phyloP scores from a whole-genome alignment of 2,888 invertebrate species.

The Orchesellides sinensis region DNA sequence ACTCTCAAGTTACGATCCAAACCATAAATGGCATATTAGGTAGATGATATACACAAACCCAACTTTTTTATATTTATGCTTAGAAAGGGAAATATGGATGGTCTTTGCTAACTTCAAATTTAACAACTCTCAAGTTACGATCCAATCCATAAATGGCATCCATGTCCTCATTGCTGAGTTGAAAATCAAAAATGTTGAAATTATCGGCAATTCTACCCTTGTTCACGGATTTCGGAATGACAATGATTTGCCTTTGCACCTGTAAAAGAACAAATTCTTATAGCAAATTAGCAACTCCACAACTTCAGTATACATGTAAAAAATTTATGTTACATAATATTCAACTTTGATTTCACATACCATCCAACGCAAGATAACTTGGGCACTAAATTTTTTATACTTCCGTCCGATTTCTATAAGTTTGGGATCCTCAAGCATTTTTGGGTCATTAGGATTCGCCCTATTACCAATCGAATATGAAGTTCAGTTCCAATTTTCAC shows the following conservation, averaged over 20 bases:
- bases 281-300: too few relatives aligned
- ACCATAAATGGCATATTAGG: constrained; percentile 74
- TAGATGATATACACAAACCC: too few relatives aligned
- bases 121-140: constrained; percentile 78
- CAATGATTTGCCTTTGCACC: constrained; percentile 77
- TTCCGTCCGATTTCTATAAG: constrained; percentile 82
- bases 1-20: constrained; percentile 78
- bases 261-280: constrained; percentile 69
- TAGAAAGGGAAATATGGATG: too few relatives aligned
- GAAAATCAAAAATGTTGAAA: constrained; percentile 77
- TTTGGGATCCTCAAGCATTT: constrained; percentile 84
- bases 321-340: neutral
- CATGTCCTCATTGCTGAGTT: constrained; percentile 76
- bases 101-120: constrained; percentile 76
- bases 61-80: too few relatives aligned
- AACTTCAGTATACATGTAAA: too few relatives aligned
- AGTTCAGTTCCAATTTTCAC: neutral
- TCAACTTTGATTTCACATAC: constrained; percentile 61
- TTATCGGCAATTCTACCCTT: constrained; percentile 77
- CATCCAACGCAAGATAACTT: constrained; percentile 84
- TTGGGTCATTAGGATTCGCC: constrained; percentile 69
- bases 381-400: constrained; percentile 83
- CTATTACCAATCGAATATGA: neutral
- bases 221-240: constrained; percentile 78
- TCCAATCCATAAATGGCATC: constrained; percentile 75